Evolutionary conservation across 2,888 invertebrate genomes (phyloP).

Genomic region (Myopa tessellatipennis): DNA sequence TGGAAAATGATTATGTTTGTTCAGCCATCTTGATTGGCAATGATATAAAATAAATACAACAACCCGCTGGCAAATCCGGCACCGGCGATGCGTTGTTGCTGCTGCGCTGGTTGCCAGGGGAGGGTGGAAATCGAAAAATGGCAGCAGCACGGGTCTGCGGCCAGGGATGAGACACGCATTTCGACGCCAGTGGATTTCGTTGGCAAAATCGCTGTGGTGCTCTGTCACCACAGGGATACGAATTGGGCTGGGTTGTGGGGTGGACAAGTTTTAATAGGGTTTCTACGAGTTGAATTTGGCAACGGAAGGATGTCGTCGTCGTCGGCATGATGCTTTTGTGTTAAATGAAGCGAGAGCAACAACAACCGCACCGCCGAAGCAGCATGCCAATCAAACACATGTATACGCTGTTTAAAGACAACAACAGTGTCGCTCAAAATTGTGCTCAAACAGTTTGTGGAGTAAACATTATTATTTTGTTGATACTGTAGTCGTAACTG

Average conservation of each 20-base stretch:
- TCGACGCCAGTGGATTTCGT: background rate
- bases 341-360: constrained; percentile 26
- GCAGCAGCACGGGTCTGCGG: background rate
- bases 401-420: background rate
- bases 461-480: constrained; percentile 26
- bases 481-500: background rate
- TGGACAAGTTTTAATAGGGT: background rate
- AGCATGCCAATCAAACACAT: background rate
- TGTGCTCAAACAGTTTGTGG: constrained; percentile 4
- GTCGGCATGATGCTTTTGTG: constrained; percentile 17
- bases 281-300: background rate
- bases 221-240: background rate
- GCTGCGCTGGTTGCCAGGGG: background rate
- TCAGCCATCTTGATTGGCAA: constrained; percentile 69
- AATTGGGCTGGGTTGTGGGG: background rate
- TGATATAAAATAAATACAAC: constrained; percentile 68
- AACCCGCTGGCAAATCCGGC: constrained; percentile 33
- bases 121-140: constrained; percentile 17
- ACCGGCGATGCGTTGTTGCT: background rate
- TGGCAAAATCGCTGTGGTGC: background rate
- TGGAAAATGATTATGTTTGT: constrained; percentile 65
- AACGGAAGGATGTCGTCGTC: constrained; percentile 24
- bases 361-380: background rate
- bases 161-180: too few species aligned
- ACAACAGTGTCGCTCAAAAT: background rate